Base-by-base conservation (phyloP, 2,797 vertebrate genomes). In the Benthosema pterotum region DNA sequence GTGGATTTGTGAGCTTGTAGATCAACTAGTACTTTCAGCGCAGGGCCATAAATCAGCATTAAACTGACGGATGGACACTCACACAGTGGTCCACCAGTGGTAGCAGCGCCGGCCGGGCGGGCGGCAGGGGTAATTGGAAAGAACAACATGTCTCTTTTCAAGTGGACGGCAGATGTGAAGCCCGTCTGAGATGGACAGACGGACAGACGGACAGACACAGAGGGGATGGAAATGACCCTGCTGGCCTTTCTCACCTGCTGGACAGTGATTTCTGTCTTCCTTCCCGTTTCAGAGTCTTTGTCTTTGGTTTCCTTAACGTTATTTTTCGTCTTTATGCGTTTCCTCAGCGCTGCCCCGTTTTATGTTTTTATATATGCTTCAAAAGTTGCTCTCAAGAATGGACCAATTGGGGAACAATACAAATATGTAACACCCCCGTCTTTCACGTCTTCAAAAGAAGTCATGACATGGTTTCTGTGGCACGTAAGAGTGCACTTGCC, bases 131-230 rank as follows among this genome's bases (percentile, higher is more conserved):
- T 87, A 81, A 85, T 83, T 84, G 79, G 74, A 52, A 17, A 63
- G 50, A 75, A 72, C 48, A 67, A 49, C 54, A 3, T 66, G 71
- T 69, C 68, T 85, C 83, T 78, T 85, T 82, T 80, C 78, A 71
- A 52, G 74, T 46, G 17, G 14, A 74, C 74, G 74, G 79, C 77
- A 77, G 74, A 83, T 71, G 73, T 78, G 77, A 57, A 71, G 72
- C 76, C 60, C 72, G 63, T 75, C 73, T 73, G 38, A 69, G 71
- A 70, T 71, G 52, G 57, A 67, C 64, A 38, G 43, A 46, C 13
- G n/a, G 43, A 46, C 12, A 46, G 32, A 32, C 32, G 9, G 32
- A 13, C 1, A 69, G 60, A 50, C 64, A 71, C 18, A 73, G 72
- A 51, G 42, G 52, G 72, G 79, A 80, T 82, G 69, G 49, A 77